Conservation (phyloP, 1,140 invertebrate genomes). For the Pseudomyrmex pallidus region DNA sequence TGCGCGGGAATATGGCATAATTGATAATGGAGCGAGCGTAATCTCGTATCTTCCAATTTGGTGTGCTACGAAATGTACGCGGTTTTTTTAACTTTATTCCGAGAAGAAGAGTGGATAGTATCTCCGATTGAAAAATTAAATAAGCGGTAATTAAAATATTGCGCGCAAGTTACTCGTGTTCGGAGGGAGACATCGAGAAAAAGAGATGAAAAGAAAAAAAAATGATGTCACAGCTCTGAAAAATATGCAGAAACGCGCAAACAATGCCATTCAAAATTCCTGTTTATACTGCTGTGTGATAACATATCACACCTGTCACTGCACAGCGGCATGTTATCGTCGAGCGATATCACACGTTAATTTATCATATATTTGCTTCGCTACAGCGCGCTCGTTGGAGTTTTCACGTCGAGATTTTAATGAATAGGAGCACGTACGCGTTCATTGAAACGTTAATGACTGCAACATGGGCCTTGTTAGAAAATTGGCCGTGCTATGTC, state of each 20-base stretch:
- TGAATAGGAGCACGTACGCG: background rate
- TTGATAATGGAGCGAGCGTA: slow-evolving; percentile 48
- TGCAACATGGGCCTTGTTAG: slow-evolving; percentile 5
- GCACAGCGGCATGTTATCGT: background rate
- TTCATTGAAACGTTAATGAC: slow-evolving; percentile 26
- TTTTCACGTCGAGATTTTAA: background rate
- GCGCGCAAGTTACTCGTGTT: slow-evolving; percentile 17
- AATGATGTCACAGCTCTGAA: background rate
- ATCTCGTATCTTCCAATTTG: slow-evolving; percentile 58
- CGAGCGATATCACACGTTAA: background rate
- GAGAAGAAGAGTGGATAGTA: background rate
- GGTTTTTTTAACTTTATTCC: slow-evolving; percentile 26
- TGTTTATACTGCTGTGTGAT: background rate
- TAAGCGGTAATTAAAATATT: slow-evolving; percentile 37
- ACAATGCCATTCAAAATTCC: slow-evolving; percentile 1
- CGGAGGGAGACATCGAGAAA: background rate
- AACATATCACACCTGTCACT: too few relatives aligned
- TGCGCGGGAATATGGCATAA: slow-evolving; percentile 48
- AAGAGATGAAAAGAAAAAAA: background rate
- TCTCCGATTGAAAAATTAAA: slow-evolving; percentile 35
- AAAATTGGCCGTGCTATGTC: slow-evolving; percentile 2
- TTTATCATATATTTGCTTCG: slow-evolving; percentile 11
- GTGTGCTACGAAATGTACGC: slow-evolving; percentile 31
- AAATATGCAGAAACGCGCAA: background rate
- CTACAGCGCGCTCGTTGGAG: background rate